Conservation (phyloP, 2,888 invertebrate genomes). For the Polymixis lichenea region DNA sequence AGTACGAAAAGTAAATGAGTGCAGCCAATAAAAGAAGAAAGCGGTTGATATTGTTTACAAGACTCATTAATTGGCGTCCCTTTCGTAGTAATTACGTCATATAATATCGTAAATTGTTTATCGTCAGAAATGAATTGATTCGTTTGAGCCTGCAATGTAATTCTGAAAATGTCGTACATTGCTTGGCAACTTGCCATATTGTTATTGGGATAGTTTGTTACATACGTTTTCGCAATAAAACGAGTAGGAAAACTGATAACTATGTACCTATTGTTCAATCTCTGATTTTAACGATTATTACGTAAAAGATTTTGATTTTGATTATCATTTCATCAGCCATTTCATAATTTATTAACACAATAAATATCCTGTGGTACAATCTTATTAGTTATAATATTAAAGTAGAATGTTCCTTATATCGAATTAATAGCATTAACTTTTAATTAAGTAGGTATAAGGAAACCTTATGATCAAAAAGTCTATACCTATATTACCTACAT, state of each 20-base stretch:
- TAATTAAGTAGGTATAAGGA: no score
- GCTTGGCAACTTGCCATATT: constrained; percentile 44
- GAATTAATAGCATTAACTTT: no score
- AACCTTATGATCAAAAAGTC: background rate
- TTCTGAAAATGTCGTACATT: constrained; percentile 35
- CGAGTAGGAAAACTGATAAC: constrained; percentile 4
- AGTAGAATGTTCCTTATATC: background rate
- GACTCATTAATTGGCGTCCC: constrained; percentile 6
- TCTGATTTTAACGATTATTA: background rate
- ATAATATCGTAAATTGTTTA: constrained; percentile 28
- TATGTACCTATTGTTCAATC: background rate
- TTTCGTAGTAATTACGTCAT: constrained; percentile 36
- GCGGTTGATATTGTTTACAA: background rate
- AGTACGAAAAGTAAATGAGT: background rate
- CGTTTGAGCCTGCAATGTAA: constrained; percentile 32
- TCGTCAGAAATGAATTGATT: constrained; percentile 40
- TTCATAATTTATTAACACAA: background rate
- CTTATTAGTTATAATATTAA: background rate
- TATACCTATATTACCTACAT: background rate
- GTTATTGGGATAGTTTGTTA: constrained; percentile 25
- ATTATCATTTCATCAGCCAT: background rate
- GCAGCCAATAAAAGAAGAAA: constrained; percentile 1
- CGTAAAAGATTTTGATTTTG: background rate
- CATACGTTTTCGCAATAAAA: constrained; percentile 24
- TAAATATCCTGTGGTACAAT: background rate